Base-by-base conservation (phyloP, 2,113 vertebrate genomes). In the Petroica traversi region DNA sequence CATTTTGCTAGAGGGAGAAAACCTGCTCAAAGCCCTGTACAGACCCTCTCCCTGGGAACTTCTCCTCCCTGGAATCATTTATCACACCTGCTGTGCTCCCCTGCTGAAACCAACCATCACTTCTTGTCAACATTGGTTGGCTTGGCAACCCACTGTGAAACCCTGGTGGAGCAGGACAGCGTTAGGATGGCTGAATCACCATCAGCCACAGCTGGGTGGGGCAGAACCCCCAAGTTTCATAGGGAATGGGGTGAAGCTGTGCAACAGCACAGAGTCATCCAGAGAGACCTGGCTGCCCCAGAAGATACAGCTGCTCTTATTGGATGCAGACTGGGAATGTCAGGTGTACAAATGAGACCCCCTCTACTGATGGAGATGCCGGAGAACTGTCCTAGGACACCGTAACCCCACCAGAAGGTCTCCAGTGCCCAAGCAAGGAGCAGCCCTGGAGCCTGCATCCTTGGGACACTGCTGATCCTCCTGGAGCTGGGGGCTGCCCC, bases 121-220 rank as follows among this genome's bases (percentile, higher is more conserved):
- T 81, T 80, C 43, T 71, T 3, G 0, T 77, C 63, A 74, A 24
- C 54, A 18, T 3, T 33, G 22, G 7, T 3, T 49, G 20, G 43
- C 61, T 66, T 41, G 52, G 36, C 36, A 51, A 23, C 11, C 6
- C 31, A 4, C 28, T 1, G 5, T 25, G 58, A 61, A 83, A 69
- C 8, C 38, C 25, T 36, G 0, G 2, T 3, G 48, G 62, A 36
- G 18, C 36, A 19, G 19, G 6, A 19, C 1, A 4, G 17, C 0
- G 0, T 15, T 19, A 14, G n/a, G 24, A 43, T 29, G 33, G 29
- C 48, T 18, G 8, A 66, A 52, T 31, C 38, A 33, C 29, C 23
- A 13, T 8, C 66, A 23, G 0, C 13, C 18, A 14, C 40, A 36
- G 38, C 18, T n/a, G 41, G 13, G 10, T n/a, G 38, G 66, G 38